Conservation (phyloP, 2,888 invertebrate genomes). For the Hermodice carunculata region DNA sequence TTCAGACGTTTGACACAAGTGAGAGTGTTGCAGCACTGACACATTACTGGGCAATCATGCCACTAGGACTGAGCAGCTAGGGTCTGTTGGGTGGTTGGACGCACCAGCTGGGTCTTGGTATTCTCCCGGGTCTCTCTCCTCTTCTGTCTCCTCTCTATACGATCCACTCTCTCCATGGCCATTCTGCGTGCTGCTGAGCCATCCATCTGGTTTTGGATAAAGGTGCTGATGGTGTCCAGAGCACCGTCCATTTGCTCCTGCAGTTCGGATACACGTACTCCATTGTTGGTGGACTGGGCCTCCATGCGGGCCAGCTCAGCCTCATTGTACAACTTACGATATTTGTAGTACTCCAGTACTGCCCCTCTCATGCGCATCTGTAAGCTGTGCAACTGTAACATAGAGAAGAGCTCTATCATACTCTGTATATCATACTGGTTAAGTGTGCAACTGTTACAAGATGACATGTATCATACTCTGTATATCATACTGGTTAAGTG, state of each 20-base stretch:
- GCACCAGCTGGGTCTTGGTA: too few relatives aligned
- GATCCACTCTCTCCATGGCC: slow-evolving; percentile 27
- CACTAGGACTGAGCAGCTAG: too few relatives aligned
- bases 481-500: neutral
- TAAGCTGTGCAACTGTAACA: slow-evolving; percentile 55
- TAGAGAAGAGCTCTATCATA: too few relatives aligned
- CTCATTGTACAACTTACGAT: slow-evolving; percentile 59
- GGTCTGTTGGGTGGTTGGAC: too few relatives aligned
- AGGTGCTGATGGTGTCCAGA: slow-evolving; percentile 56
- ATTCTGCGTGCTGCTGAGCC: slow-evolving; percentile 40
- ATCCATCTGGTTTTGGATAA: slow-evolving; percentile 58
- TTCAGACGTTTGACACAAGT: too few relatives aligned
- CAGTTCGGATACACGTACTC: slow-evolving; percentile 29
- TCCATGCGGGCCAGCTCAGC: slow-evolving; percentile 58
- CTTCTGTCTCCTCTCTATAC: slow-evolving; percentile 16
- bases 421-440: too few relatives aligned
- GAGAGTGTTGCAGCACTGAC: too few relatives aligned
- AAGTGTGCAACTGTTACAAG: too few relatives aligned
- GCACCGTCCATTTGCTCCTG: slow-evolving; percentile 49
- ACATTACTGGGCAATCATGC: too few relatives aligned
- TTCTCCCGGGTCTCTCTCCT: too few relatives aligned
- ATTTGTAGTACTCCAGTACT: slow-evolving; percentile 62
- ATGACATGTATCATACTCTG: too few relatives aligned
- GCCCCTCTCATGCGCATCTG: slow-evolving; percentile 62
- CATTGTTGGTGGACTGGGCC: slow-evolving; percentile 51